Evolutionary conservation across 2,888 invertebrate species (phyloP), one percentile per base, ranked within the genome.

Genomic region (Patella depressa): DNA sequence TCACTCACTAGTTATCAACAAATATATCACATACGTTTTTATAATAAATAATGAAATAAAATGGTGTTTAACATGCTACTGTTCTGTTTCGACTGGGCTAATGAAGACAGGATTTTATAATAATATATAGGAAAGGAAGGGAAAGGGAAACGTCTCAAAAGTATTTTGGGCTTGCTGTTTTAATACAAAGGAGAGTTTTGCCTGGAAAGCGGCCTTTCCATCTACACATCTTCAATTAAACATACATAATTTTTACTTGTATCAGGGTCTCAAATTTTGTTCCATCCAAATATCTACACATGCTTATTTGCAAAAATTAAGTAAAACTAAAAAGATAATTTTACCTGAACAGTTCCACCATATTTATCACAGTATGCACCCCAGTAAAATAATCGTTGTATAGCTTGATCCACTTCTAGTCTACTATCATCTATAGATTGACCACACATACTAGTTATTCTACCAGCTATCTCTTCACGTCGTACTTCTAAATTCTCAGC

Each of bases 361-460:
- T 88, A 90, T 81, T 92, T 92, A 83, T 92, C 92, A 82, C 90
- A 88, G 82, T 90, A 90, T 5, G 91, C 90, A 11, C 91, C 92
- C 92, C 92, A 92, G 85, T 91, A 89, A 86, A 91, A 92, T 72
- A 93, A 86, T 55, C 92, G 84, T 78, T 89, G 84, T n/a, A 92
- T 84, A 17, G 91, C 86, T 53, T 85, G 79, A 71, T 90, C 87
- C 7, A 92, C 89, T 79, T 92, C 91, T 19, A 77, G 71, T 72
- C 78, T 74, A 15, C 87, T 85, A 11, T 87, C 86, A 11, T 85
- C 87, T 57, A 85, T 14, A 12, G 81, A 82, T 65, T 84, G 77
- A 4, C 89, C 90, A 0, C 91, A 91, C 85, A 90, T 86, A 59
- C 82, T 79, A 24, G 79, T 74, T 73, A 92, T 84, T 45, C 89